A percentile compares a stretch with the other conserved stretches of the same genome.
Conservation (phyloP, 23 tunicate genomes). For the Halocynthia aurantium region DNA sequence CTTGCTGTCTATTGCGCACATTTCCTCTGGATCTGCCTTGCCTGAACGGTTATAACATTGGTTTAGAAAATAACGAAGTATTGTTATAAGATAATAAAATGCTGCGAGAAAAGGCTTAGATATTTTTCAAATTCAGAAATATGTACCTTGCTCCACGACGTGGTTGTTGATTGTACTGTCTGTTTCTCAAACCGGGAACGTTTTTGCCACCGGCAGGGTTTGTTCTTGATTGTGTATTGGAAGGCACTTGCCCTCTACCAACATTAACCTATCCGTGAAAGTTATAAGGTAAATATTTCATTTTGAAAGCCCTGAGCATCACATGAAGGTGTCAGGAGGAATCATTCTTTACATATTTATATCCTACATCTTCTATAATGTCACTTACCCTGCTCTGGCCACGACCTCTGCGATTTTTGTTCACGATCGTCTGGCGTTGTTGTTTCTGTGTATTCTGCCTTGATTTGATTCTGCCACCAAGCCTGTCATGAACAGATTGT, state of each 20-base stretch:
- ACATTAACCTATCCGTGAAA: neutral
- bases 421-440: constrained; percentile 3
- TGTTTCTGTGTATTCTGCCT: constrained; percentile 8
- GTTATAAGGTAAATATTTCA: neutral
- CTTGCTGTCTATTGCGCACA: too few species aligned
- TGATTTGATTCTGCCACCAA: constrained; percentile 9
- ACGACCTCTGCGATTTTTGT: constrained; percentile 13
- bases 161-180: constrained; percentile 24
- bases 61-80: too few species aligned
- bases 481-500: neutral
- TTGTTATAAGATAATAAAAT: too few species aligned
- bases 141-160: constrained; percentile 4
- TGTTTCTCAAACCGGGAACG: neutral
- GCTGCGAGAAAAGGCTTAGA: neutral
- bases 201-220: neutral
- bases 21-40: too few species aligned
- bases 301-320: too few species aligned
- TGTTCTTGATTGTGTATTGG: neutral
- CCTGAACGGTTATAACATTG: too few species aligned
- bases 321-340: too few species aligned
- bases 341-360: too few species aligned
- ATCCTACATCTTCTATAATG: too few species aligned
- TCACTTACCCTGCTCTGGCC: neutral
- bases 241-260: neutral
- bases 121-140: neutral